Conservation (phyloP, 2,113 vertebrate genomes). For the Apistogramma diplotaenia region DNA sequence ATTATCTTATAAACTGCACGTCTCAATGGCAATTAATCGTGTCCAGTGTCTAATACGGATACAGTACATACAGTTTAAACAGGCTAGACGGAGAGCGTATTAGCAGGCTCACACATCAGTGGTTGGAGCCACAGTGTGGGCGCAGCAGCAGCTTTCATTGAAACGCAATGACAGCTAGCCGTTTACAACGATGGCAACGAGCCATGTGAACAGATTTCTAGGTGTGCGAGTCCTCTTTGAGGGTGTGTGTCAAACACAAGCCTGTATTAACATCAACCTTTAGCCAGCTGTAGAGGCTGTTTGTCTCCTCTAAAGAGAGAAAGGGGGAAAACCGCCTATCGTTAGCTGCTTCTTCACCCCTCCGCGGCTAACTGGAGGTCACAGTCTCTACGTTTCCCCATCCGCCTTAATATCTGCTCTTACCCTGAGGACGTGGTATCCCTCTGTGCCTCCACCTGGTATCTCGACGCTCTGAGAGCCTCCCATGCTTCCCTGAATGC, state of each 20-base stretch:
- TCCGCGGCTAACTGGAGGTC: background rate
- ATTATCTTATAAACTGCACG: background rate
- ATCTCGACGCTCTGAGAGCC: constrained; percentile 87
- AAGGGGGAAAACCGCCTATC: background rate
- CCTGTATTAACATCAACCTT: background rate
- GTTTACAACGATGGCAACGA: background rate
- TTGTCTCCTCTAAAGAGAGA: background rate
- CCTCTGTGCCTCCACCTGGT: constrained; percentile 90
- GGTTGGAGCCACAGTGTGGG: background rate
- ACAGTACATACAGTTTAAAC: background rate
- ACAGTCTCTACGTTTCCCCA: background rate
- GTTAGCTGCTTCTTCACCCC: background rate
- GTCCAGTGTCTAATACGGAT: background rate
- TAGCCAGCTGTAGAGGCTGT: background rate
- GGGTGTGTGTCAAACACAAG: background rate
- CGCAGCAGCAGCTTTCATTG: background rate
- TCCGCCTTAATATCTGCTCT: constrained; percentile 5
- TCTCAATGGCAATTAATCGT: background rate
- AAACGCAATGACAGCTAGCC: background rate
- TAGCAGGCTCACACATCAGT: background rate
- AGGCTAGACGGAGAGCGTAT: background rate
- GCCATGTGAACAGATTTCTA: background rate
- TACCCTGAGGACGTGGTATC: constrained; percentile 91
- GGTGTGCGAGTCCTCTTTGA: background rate
- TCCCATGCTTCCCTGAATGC: constrained; percentile 77